phyloP scores from a whole-genome alignment of 1,140 invertebrate genomes.

The Drosophila bipectinata region DNA sequence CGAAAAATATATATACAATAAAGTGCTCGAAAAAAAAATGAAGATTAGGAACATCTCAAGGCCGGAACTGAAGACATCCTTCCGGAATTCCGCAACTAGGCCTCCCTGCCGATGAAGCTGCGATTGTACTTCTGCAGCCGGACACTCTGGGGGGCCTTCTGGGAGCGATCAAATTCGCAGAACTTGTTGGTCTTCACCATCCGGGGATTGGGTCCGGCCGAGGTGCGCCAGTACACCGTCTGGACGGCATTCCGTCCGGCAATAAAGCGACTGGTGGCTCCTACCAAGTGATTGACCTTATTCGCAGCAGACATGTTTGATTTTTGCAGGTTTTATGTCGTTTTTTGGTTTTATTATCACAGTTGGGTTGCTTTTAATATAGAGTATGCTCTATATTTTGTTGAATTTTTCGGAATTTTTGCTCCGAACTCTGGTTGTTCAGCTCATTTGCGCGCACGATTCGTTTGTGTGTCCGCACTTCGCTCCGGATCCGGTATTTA shows the following conservation, averaged over 20 bases:
- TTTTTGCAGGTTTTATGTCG: background rate
- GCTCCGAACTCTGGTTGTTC: conserved; percentile 8
- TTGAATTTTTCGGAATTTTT: background rate
- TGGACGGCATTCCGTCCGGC: conserved; percentile 88
- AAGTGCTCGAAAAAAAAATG: conserved; percentile 23
- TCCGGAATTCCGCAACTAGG: background rate
- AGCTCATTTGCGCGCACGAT: conserved; percentile 35
- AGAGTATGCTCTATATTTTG: conserved; percentile 26
- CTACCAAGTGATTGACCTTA: conserved; percentile 85
- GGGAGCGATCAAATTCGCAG: conserved; percentile 85
- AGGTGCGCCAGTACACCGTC: conserved; percentile 89
- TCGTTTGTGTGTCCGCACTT: conserved; percentile 49
- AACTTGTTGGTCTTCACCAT: conserved; percentile 86
- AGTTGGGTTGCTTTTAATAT: conserved; percentile 38
- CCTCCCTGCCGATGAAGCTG: conserved; percentile 47
- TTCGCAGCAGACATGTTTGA: conserved; percentile 79
- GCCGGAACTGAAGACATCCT: conserved; percentile 2
- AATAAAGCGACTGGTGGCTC: conserved; percentile 88
- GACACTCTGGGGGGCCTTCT: conserved; percentile 58
- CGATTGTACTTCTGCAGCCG: conserved; percentile 61
- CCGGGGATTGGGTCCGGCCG: conserved; percentile 84
- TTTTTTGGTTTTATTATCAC: conserved; percentile 35
- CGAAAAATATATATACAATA: conserved; percentile 49
- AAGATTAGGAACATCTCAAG: conserved; percentile 58
- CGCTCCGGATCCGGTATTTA: conserved; percentile 40